These are phyloP conservation scores for Eucera pruinosa DNA, from an alignment of 2,888 invertebrate species.

Conservation along the genomic window DNA sequence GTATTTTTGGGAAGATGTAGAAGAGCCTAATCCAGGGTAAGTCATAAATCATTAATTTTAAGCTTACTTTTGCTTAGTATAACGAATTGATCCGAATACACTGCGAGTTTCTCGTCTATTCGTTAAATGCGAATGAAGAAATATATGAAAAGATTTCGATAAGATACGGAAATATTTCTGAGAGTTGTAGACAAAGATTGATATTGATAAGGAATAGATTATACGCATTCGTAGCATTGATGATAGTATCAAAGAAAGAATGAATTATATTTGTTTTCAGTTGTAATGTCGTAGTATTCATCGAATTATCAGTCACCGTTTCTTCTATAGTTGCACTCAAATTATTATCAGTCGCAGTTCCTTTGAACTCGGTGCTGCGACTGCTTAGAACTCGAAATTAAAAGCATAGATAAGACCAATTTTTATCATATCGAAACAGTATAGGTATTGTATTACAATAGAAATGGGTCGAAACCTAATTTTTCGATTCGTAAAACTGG, in stretches of 20 bases:
- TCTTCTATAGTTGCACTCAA: too few species aligned
- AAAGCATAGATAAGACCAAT: too few species aligned
- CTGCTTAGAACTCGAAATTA: too few species aligned
- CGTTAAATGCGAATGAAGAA: not conserved
- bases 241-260: slow-evolving; percentile 1
- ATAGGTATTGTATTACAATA: too few species aligned
- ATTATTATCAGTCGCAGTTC: too few species aligned
- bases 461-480: too few species aligned
- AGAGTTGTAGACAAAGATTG: not conserved
- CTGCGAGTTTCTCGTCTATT: not conserved
- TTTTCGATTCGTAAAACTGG: too few species aligned
- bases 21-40: slow-evolving; percentile 41
- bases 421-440: too few species aligned
- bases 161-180: slow-evolving; percentile 38
- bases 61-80: not conserved
- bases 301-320: too few species aligned
- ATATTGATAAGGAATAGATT: slow-evolving; percentile 10
- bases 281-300: too few species aligned
- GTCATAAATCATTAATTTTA: slow-evolving; percentile 13
- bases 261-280: not conserved
- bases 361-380: too few species aligned
- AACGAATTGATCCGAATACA: too few species aligned
- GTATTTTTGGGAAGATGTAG: slow-evolving; percentile 34
- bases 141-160: slow-evolving; percentile 9
- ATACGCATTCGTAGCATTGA: not conserved